Conservation (phyloP, 2,797 vertebrate species). For the Valencia hispanica region DNA sequence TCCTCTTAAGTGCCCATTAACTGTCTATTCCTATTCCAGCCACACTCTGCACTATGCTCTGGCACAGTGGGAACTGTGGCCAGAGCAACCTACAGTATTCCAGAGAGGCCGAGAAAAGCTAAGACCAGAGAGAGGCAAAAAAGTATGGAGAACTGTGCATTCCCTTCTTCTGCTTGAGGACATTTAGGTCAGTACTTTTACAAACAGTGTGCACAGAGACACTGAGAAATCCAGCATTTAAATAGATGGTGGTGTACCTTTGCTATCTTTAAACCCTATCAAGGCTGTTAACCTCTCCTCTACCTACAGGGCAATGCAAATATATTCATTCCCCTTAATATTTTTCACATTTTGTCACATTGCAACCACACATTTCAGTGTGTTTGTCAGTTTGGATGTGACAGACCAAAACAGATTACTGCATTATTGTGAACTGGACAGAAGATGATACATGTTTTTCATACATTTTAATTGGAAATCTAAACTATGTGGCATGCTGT, state of each 20-base stretch:
- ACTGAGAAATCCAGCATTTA: conserved; percentile 33
- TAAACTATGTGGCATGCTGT: neutral
- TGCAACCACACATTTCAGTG: neutral
- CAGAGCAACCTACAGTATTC: conserved; percentile 64
- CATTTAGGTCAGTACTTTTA: conserved; percentile 63
- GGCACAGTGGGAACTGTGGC: conserved; percentile 71
- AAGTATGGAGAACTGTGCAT: conserved; percentile 35
- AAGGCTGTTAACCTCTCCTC: neutral
- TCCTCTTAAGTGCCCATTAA: conserved; percentile 81
- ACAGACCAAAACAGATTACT: neutral
- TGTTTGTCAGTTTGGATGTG: neutral
- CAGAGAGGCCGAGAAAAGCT: conserved; percentile 51
- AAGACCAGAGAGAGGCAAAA: conserved; percentile 32
- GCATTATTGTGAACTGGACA: neutral
- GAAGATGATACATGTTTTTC: neutral
- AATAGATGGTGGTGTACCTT: conserved; percentile 25
- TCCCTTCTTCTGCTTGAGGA: conserved; percentile 46
- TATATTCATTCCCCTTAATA: neutral
- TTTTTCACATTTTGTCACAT: neutral
- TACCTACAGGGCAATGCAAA: neutral
- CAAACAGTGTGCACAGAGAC: conserved; percentile 40
- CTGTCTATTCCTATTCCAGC: conserved; percentile 78
- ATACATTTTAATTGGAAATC: neutral
- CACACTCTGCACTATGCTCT: conserved; percentile 51
- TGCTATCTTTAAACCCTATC: conserved; percentile 17